A percentile compares a stretch with the other conserved stretches of the same genome.
These are phyloP conservation scores for Nesidiocoris tenuis DNA, from an alignment of 2,888 invertebrate genomes.

Conservation along the genomic window DNA sequence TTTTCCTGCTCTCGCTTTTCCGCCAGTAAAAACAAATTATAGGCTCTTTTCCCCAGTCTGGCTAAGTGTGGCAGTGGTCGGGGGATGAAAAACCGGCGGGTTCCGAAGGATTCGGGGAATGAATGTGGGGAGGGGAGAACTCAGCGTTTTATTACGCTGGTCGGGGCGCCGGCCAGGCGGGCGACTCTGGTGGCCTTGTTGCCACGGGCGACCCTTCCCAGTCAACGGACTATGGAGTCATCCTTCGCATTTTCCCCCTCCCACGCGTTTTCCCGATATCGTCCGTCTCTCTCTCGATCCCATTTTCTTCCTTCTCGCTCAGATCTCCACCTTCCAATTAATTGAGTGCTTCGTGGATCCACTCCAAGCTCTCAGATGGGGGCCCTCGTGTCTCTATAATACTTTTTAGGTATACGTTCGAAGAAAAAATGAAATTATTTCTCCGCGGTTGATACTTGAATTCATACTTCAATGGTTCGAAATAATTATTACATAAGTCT, in stretches of 20 bases:
- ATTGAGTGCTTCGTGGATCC: conserved; percentile 30
- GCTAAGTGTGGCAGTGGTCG: not conserved
- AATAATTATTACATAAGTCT: too few relatives aligned
- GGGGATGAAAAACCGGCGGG: not conserved
- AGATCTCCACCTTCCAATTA: conserved; percentile 32
- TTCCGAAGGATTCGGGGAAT: not conserved
- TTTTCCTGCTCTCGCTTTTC: conserved; percentile 8
- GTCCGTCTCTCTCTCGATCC: not conserved
- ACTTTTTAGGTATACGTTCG: too few relatives aligned
- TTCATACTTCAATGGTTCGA: too few relatives aligned
- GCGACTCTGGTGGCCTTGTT: conserved; percentile 22
- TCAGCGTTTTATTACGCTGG: conserved; percentile 25
- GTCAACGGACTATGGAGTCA: conserved; percentile 9
- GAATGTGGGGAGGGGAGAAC: not conserved
- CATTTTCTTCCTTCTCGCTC: not conserved
- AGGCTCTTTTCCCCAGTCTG: conserved; percentile 14
- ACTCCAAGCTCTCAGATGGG: not conserved
- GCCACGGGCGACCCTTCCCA: conserved; percentile 5
- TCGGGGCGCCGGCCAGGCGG: conserved; percentile 40
- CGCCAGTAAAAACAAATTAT: conserved; percentile 36
- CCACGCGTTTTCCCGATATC: not conserved
- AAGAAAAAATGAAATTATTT: too few relatives aligned
- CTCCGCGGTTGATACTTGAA: too few relatives aligned
- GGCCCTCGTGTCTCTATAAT: too few relatives aligned
- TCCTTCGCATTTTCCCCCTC: conserved; percentile 9